Conservation (phyloP, 2,113 vertebrate species). For the Monopterus albus region DNA sequence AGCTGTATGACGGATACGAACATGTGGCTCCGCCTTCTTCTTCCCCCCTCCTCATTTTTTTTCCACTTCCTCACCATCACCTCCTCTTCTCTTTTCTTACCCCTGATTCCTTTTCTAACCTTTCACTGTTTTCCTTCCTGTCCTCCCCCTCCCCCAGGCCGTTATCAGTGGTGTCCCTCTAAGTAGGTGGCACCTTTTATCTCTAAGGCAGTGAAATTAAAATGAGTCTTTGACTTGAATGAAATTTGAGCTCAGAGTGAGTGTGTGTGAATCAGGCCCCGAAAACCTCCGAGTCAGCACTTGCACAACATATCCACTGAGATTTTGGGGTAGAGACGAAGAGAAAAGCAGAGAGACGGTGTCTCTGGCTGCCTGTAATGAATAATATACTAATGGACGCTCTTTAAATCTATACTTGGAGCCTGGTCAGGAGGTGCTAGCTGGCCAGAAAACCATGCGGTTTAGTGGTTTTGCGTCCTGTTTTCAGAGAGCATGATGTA, state of each 20-base stretch:
- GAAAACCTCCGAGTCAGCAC: no score
- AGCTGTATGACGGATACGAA: slow-evolving; percentile 17
- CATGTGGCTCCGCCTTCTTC: slow-evolving; percentile 38
- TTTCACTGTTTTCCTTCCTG: not conserved
- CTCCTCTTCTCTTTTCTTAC: not conserved
- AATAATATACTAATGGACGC: slow-evolving; percentile 33
- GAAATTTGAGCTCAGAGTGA: no score
- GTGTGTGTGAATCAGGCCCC: no score
- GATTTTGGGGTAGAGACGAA: not conserved
- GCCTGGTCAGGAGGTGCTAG: not conserved
- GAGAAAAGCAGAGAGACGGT: not conserved
- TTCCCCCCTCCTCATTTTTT: slow-evolving; percentile 28
- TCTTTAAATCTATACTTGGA: slow-evolving; percentile 44
- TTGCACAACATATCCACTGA: no score
- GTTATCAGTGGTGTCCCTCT: slow-evolving; percentile 21
- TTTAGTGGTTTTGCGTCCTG: slow-evolving; percentile 31
- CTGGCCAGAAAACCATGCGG: slow-evolving; percentile 17
- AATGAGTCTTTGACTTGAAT: not conserved
- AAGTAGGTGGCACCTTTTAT: not conserved
- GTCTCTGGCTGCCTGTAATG: slow-evolving; percentile 21
- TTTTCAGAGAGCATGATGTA: slow-evolving; percentile 8
- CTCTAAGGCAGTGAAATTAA: not conserved
- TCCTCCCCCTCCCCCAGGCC: slow-evolving; percentile 27
- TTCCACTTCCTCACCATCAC: not conserved
- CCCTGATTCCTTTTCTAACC: not conserved